Conservation (phyloP, 92 coral and sea anemone genomes). For the Parazoanthus darwini region DNA sequence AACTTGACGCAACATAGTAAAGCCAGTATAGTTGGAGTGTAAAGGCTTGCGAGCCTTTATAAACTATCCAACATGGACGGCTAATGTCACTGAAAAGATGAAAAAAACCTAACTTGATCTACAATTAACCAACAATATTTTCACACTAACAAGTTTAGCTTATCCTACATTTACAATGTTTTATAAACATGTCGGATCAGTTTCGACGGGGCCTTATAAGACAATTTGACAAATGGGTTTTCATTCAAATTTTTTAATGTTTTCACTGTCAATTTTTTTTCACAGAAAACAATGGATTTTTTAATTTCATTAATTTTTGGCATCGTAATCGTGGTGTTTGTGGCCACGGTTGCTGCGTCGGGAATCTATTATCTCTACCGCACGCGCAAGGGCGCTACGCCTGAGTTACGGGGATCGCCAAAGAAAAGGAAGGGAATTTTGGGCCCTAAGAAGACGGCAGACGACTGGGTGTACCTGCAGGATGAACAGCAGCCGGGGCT, state of each 20-base stretch:
- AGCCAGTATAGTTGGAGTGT: too few species aligned
- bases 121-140: too few species aligned
- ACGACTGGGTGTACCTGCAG: conserved; percentile 65
- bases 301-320: conserved; percentile 69
- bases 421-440: conserved; percentile 50
- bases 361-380: conserved; percentile 82
- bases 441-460: conserved; percentile 47
- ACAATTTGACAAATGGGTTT: background rate
- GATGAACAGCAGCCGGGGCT: conserved; percentile 63
- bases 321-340: conserved; percentile 73
- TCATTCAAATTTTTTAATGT: background rate
- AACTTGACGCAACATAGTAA: too few species aligned
- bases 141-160: too few species aligned
- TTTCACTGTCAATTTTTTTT: background rate
- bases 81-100: too few species aligned
- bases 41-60: too few species aligned
- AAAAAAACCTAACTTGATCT: too few species aligned
- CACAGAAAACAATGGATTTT: conserved; percentile 65
- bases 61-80: too few species aligned
- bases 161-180: too few species aligned
- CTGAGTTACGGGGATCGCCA: conserved; percentile 20
- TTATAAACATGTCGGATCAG: too few species aligned
- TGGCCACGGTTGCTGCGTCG: conserved; percentile 78
- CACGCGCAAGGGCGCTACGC: conserved; percentile 52
- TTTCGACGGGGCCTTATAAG: background rate